A percentile compares a stretch with the other conserved stretches of the same genome.
phyloP scores from a whole-genome alignment of 2,797 vertebrate genomes.

The Neopelma chrysocephalum region DNA sequence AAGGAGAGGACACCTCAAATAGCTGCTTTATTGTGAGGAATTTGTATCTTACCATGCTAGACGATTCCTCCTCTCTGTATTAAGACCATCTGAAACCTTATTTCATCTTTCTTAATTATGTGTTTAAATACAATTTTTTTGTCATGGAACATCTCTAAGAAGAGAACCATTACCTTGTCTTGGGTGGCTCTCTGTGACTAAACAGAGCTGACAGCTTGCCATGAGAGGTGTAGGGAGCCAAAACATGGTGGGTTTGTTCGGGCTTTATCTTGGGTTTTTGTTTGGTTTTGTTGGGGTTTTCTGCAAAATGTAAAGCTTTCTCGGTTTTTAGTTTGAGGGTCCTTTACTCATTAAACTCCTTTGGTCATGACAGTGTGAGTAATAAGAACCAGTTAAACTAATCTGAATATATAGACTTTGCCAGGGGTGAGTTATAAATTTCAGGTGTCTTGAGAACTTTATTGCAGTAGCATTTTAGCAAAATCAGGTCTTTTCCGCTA shows the following conservation, averaged over 20 bases:
- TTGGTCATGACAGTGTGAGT: neutral
- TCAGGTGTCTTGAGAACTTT: neutral
- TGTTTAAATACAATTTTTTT: neutral
- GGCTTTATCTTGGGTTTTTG: accelerated
- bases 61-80: neutral
- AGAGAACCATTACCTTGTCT: neutral
- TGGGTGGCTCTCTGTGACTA: neutral
- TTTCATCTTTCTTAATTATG: neutral
- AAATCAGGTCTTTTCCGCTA: neutral
- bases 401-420: neutral
- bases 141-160: neutral
- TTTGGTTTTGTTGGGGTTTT: neutral
- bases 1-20: neutral
- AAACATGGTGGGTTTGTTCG: accelerated
- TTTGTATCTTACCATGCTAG: neutral
- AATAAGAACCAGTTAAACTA: neutral
- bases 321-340: neutral
- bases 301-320: neutral
- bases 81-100: neutral
- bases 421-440: neutral
- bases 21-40: neutral
- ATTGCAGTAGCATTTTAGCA: neutral
- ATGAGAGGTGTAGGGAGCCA: neutral
- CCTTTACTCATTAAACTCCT: neutral
- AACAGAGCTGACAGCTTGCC: neutral